Evolutionary conservation across 2,797 vertebrate species (phyloP).

Genomic region (Coregonus ussuriensis): DNA sequence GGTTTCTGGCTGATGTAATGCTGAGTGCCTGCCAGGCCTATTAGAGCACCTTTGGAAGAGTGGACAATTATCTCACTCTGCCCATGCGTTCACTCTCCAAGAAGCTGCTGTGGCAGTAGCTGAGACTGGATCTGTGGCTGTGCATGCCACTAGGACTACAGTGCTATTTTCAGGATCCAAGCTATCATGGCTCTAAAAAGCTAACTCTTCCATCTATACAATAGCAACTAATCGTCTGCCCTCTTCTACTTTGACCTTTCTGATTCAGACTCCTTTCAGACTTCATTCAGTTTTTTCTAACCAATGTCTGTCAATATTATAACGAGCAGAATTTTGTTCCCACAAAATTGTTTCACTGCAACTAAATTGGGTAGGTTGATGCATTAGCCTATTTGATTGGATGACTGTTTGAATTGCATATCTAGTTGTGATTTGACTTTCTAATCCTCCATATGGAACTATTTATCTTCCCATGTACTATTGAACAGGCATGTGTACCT

Average conservation of each 20-base stretch:
- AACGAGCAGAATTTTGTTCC: not conserved
- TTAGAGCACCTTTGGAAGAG: slow-evolving; percentile 36
- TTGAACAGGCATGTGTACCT: slow-evolving; percentile 58
- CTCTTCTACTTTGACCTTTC: not conserved
- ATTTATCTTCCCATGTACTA: slow-evolving; percentile 73
- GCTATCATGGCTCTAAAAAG: slow-evolving; percentile 59
- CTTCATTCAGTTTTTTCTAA: not conserved
- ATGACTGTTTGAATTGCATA: slow-evolving; percentile 49
- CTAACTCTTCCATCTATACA: slow-evolving; percentile 64
- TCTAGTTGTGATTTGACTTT: slow-evolving; percentile 58
- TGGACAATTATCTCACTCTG: slow-evolving; percentile 41
- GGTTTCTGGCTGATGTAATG: slow-evolving; percentile 7
- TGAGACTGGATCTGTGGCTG: slow-evolving; percentile 32
- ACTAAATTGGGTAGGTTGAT: not conserved
- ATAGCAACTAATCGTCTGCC: not conserved
- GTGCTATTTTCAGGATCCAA: slow-evolving; percentile 59
- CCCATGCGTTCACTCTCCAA: slow-evolving; percentile 27
- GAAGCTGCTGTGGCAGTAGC: not conserved
- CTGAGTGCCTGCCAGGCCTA: slow-evolving; percentile 20
- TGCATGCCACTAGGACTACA: slow-evolving; percentile 43
- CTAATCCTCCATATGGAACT: slow-evolving; percentile 62
- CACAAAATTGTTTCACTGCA: not conserved
- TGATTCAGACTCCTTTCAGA: not conserved
- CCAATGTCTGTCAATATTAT: not conserved
- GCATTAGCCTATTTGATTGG: not conserved